phyloP scores from a whole-genome alignment of 1,140 invertebrate genomes.

The Bombus pyrosoma region DNA sequence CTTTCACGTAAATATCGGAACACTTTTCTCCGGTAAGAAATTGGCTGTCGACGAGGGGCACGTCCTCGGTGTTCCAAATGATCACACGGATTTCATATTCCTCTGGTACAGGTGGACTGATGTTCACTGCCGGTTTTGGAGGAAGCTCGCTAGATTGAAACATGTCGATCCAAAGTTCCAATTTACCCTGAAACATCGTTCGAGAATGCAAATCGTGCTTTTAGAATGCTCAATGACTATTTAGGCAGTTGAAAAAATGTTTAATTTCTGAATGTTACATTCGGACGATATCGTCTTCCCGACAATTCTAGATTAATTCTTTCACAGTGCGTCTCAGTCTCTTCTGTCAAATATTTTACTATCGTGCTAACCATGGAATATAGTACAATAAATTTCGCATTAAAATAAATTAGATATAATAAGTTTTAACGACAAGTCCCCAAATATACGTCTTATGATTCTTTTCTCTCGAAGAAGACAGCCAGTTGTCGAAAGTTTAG shows the following conservation, averaged over 20 bases:
- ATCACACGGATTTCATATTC: constrained; percentile 92
- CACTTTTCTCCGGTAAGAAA: constrained; percentile 91
- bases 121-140: constrained; percentile 87
- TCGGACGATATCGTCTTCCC: not conserved
- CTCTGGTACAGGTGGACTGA: constrained; percentile 88
- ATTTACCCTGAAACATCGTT: constrained; percentile 87
- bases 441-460: not conserved
- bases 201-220: not conserved
- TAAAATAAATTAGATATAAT: too few species aligned
- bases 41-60: constrained; percentile 89
- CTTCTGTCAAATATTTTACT: not conserved
- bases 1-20: constrained; percentile 94
- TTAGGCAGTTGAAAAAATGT: not conserved
- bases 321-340: not conserved
- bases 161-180: constrained; percentile 96
- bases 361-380: not conserved
- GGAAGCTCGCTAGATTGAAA: constrained; percentile 87
- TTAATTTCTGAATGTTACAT: not conserved
- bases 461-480: not conserved
- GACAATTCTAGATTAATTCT: not conserved
- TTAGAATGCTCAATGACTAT: not conserved
- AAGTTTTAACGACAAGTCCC: too few species aligned
- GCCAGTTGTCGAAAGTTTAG: not conserved
- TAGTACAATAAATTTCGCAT: not conserved
- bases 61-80: constrained; percentile 91